Percentiles rank a stretch among this genome's conserved stretches.
phyloP scores from a whole-genome alignment of 2,888 invertebrate species.

The Phytoseiulus persimilis region DNA sequence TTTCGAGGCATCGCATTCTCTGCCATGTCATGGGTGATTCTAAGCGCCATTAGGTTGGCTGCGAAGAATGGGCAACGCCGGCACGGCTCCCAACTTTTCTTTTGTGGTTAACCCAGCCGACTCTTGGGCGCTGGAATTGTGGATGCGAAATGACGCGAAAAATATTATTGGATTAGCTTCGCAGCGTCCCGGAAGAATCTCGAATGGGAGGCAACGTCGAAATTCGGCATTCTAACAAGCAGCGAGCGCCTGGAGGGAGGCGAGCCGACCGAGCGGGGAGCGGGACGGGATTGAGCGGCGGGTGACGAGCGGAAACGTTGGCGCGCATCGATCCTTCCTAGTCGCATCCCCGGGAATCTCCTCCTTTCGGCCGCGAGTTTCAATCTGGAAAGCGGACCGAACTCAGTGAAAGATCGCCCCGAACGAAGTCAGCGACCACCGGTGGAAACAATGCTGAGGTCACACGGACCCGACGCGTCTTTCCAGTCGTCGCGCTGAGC shows the following conservation, averaged over 20 bases:
- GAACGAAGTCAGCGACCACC: neutral
- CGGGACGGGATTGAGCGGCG: neutral
- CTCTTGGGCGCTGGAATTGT: slow-evolving; percentile 26
- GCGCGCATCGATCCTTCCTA: neutral
- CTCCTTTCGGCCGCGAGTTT: neutral
- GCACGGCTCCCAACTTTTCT: neutral
- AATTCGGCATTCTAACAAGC: neutral
- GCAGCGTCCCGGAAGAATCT: neutral
- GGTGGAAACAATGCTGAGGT: neutral
- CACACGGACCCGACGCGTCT: neutral
- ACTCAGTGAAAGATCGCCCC: neutral
- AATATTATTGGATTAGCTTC: slow-evolving; percentile 28
- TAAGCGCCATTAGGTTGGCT: neutral
- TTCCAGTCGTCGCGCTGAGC: neutral
- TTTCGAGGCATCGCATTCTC: neutral
- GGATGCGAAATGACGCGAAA: slow-evolving; percentile 28
- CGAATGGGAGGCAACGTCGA: neutral
- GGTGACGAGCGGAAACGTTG: neutral
- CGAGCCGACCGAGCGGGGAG: neutral
- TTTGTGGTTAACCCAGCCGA: neutral
- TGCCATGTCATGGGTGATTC: neutral
- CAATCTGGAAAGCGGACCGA: no score
- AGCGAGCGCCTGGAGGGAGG: neutral
- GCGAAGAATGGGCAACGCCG: neutral
- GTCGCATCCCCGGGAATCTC: neutral